Evolutionary conservation across 1,140 invertebrate genomes (phyloP), one percentile per base, ranked within the genome.

Genomic region (Apis laboriosa): DNA sequence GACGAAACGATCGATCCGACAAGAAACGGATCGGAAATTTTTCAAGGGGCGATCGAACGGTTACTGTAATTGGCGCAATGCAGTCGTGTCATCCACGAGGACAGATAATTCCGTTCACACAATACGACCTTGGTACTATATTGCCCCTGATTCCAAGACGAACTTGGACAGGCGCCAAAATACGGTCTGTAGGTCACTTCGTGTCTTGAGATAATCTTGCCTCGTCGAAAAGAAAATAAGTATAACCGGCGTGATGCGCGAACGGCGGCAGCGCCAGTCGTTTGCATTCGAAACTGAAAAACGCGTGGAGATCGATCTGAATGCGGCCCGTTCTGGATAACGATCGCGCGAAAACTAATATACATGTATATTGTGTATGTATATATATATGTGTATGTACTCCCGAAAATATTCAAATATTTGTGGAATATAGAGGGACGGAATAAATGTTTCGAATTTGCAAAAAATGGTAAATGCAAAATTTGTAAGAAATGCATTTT

Each of bases 141-240:
- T 88, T 77, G 90, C 87, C 89, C 89, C 90, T 91, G 90, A 93
- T 92, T 92, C 91, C 89, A 92, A 92, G 92, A 92, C 90, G 91
- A 92, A 91, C 88, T 93, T 93, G 92, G 92, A 90, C 85, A 85
- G 73, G 71, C 84, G 92, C 92, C 92, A 93, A 91, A 87, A 91
- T 86, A 76, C 87, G 83, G 89, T 87, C 90, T 90, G 90, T 92
- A 90, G 91, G 91, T 91, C 91, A 88, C 84, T 91, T 89, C 86
- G 76, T 89, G 88, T 90, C 88, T 90, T 87, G 77, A 74, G 86
- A 87, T 87, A 89, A 90, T 89, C 89, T 86, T 84, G 77, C 83
- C 81, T 75, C 34, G 76, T 80, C 24, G 64, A 72, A 88, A 88
- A 77, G 66, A 78, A 85, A 77, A 82, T 67, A 76, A 55, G 67